Conservation (phyloP, 1,140 invertebrate species). For the Chelonus insularis region DNA sequence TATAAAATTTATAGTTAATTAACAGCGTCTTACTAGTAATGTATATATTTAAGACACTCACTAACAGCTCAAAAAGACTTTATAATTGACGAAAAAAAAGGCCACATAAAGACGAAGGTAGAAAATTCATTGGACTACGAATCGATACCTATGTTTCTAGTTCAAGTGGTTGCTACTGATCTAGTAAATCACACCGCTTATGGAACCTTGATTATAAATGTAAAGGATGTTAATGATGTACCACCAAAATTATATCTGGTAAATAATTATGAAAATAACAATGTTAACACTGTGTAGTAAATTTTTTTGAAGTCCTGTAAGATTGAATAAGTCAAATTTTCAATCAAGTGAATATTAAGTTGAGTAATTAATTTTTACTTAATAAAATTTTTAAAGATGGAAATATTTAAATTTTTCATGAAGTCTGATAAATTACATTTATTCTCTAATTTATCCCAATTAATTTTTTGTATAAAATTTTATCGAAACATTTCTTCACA, state of each 20-base stretch:
- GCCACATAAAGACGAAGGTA: conserved; percentile 54
- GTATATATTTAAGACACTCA: conserved; percentile 48
- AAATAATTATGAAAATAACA: too few relatives aligned
- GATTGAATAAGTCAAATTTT: too few relatives aligned
- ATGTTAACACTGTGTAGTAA: too few relatives aligned
- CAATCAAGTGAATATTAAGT: too few relatives aligned
- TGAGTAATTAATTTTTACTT: too few relatives aligned
- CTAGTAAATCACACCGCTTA: conserved; percentile 53
- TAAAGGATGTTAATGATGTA: conserved; percentile 65
- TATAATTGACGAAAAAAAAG: conserved; percentile 53
- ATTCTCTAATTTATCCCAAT: too few relatives aligned
- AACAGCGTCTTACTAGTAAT: neutral
- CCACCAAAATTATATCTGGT: conserved; percentile 59
- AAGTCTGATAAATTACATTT: too few relatives aligned
- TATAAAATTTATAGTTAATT: neutral
- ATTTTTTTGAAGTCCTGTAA: too few relatives aligned
- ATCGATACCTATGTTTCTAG: conserved; percentile 58
- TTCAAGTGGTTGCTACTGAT: conserved; percentile 57
- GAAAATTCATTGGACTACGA: conserved; percentile 64
- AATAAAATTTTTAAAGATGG: too few relatives aligned
- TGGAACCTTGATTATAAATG: conserved; percentile 59
- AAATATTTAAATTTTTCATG: too few relatives aligned
- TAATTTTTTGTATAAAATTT: too few relatives aligned
- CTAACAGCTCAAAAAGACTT: conserved; percentile 55
- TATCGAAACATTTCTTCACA: too few relatives aligned